Evolutionary conservation across 1,140 invertebrate species (phyloP).

Genomic region (Orussus abietinus): DNA sequence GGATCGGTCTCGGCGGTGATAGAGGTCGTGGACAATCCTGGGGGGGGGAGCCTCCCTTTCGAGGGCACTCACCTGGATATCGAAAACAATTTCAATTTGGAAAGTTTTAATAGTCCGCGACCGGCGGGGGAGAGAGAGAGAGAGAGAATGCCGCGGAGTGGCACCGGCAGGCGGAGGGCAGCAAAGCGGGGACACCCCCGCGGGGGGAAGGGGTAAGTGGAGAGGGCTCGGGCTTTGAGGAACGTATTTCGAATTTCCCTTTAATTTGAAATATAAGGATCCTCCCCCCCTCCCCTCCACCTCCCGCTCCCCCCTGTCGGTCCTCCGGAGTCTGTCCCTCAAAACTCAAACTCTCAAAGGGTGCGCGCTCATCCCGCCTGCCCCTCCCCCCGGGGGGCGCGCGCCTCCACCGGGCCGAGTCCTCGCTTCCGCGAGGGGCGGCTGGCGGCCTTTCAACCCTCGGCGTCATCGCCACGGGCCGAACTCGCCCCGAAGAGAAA

Average conservation of each 20-base stretch:
- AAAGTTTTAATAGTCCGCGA: slow-evolving; percentile 38
- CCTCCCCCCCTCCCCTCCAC: slow-evolving; percentile 15
- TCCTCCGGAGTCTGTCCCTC: neutral
- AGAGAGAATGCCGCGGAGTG: slow-evolving; percentile 4
- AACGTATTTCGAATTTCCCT: slow-evolving; percentile 42
- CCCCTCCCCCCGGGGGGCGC: too few relatives aligned
- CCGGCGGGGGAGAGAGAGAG: neutral
- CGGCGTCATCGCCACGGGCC: neutral
- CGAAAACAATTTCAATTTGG: slow-evolving; percentile 48
- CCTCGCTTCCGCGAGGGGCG: too few relatives aligned
- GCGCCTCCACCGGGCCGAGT: too few relatives aligned
- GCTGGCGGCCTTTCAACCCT: neutral
- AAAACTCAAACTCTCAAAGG: slow-evolving; percentile 9
- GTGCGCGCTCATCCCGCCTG: neutral
- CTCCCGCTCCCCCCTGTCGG: neutral
- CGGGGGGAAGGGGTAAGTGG: slow-evolving; percentile 11
- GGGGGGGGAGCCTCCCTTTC: too few relatives aligned
- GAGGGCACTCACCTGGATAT: slow-evolving; percentile 34
- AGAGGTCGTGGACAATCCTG: too few relatives aligned
- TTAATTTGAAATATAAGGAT: slow-evolving; percentile 45
- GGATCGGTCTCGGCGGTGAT: too few relatives aligned
- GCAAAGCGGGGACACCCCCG: slow-evolving; percentile 8
- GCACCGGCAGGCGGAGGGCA: slow-evolving; percentile 15
- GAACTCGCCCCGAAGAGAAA: too few relatives aligned
- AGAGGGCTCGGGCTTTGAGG: slow-evolving; percentile 28